These are phyloP conservation scores for Tipula confusa DNA, from an alignment of 2,888 invertebrate genomes.

Conservation along the genomic window DNA sequence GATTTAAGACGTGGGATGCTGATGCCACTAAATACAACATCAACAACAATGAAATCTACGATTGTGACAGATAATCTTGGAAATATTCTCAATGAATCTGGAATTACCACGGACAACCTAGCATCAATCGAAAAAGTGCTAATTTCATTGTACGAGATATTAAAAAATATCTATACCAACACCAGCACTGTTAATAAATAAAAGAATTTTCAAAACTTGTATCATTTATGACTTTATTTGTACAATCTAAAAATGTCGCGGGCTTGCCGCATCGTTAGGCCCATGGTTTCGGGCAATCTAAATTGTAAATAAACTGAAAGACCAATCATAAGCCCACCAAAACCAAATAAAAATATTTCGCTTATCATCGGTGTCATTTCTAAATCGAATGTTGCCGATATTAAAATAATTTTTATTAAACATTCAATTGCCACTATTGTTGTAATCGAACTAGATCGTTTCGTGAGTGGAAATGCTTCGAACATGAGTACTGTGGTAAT, in stretches of 20 bases:
- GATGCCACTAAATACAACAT: too few relatives aligned
- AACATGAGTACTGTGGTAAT: background rate
- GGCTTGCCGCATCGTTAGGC: slow-evolving; percentile 32
- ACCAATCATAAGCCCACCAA: slow-evolving; percentile 30
- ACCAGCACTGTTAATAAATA: background rate
- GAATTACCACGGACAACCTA: too few relatives aligned
- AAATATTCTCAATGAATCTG: too few relatives aligned
- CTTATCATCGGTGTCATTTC: background rate
- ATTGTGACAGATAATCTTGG: too few relatives aligned
- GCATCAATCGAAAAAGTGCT: too few relatives aligned
- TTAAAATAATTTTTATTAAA: background rate
- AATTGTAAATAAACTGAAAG: background rate
- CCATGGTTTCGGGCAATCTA: slow-evolving; percentile 33
- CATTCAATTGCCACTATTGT: background rate
- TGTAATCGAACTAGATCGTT: background rate
- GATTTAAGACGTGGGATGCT: too few relatives aligned
- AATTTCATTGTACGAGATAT: too few relatives aligned
- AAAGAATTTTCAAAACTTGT: background rate
- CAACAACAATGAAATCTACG: too few relatives aligned
- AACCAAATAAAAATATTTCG: background rate
- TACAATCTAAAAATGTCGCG: slow-evolving; percentile 26
- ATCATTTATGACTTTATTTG: background rate
- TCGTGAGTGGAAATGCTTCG: slow-evolving; percentile 5
- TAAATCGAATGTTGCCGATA: background rate
- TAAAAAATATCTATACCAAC: too few relatives aligned